phyloP scores from a whole-genome alignment of 1,140 invertebrate species.

The Drosophila cardini region DNA sequence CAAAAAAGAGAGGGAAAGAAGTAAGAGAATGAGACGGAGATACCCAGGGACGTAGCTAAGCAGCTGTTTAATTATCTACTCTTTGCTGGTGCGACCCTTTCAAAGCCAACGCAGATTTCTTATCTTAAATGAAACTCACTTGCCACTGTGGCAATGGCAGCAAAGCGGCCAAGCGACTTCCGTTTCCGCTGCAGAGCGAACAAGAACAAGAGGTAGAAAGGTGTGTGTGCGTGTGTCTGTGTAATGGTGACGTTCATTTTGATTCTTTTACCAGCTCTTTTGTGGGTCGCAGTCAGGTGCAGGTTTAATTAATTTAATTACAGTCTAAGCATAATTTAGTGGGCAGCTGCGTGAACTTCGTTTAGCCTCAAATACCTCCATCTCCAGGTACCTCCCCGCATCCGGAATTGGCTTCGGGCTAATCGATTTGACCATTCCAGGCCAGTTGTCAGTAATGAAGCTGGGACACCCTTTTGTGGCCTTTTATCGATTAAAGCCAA shows the following conservation, averaged over 20 bases:
- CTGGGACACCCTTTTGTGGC: slow-evolving; percentile 9
- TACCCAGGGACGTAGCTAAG: slow-evolving; percentile 34
- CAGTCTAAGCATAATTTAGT: slow-evolving; percentile 82
- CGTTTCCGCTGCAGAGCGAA: slow-evolving; percentile 53
- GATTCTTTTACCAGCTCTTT: slow-evolving; percentile 58
- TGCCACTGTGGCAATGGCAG: slow-evolving; percentile 40
- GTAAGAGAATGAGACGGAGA: not conserved
- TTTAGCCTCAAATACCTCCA: slow-evolving; percentile 31
- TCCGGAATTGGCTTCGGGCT: slow-evolving; percentile 14
- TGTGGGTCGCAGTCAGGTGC: slow-evolving; percentile 63
- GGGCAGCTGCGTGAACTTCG: slow-evolving; percentile 69
- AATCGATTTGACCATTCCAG: slow-evolving; percentile 33
- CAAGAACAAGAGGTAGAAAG: not conserved
- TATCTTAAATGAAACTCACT: slow-evolving; percentile 76
- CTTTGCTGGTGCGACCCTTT: slow-evolving; percentile 54
- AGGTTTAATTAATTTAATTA: slow-evolving; percentile 81
- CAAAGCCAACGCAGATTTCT: slow-evolving; percentile 66
- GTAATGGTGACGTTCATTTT: slow-evolving; percentile 44
- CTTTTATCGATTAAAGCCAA: slow-evolving; percentile 15
- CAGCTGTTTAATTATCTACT: slow-evolving; percentile 77
- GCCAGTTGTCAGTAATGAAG: slow-evolving; percentile 36
- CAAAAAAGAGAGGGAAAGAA: not conserved
- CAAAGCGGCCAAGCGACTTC: slow-evolving; percentile 36
- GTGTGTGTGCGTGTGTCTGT: slow-evolving; percentile 1
- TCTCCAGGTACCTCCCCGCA: not conserved